Percentiles rank a stretch among this genome's conserved stretches.
Evolutionary conservation across 2,113 vertebrate species (phyloP).

Genomic region (Hypocryptadius cinnamomeus): DNA sequence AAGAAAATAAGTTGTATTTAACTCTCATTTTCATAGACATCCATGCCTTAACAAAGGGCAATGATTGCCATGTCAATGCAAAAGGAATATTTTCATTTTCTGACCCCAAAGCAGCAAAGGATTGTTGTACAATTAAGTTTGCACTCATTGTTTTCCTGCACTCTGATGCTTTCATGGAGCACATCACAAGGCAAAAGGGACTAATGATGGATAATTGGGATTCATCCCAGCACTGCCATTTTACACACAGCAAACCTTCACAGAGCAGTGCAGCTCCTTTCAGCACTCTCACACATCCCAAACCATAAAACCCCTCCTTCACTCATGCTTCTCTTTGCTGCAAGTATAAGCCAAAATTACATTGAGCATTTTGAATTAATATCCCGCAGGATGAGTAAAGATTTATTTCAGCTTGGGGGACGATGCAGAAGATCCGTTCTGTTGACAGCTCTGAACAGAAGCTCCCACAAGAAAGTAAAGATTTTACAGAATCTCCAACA

Average conservation of each 20-base stretch:
- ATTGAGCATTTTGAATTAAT: not conserved
- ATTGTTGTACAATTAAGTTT: constrained; percentile 42
- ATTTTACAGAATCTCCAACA: not conserved
- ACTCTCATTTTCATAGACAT: not conserved
- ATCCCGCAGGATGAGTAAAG: not conserved
- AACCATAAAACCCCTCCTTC: not conserved
- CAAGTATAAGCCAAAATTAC: not conserved
- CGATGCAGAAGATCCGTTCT: not conserved
- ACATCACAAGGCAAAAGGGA: constrained; percentile 13
- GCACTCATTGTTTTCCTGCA: constrained; percentile 15
- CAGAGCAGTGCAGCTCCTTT: not conserved
- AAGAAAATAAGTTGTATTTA: not conserved
- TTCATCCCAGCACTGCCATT: not conserved
- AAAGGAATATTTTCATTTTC: not conserved
- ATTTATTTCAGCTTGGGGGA: not conserved
- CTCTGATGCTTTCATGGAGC: constrained; percentile 20
- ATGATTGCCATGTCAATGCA: not conserved
- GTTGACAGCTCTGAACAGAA: not conserved
- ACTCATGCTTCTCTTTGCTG: not conserved
- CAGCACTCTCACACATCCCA: not conserved
- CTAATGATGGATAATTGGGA: not conserved
- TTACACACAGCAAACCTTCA: not conserved
- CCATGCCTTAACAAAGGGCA: not conserved
- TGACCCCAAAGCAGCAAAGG: constrained; percentile 10
- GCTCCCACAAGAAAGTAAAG: not conserved